Evolutionary conservation across 35 echinoderm and acorn worm species (phyloP).

Genomic region (Lytechinus pictus): DNA sequence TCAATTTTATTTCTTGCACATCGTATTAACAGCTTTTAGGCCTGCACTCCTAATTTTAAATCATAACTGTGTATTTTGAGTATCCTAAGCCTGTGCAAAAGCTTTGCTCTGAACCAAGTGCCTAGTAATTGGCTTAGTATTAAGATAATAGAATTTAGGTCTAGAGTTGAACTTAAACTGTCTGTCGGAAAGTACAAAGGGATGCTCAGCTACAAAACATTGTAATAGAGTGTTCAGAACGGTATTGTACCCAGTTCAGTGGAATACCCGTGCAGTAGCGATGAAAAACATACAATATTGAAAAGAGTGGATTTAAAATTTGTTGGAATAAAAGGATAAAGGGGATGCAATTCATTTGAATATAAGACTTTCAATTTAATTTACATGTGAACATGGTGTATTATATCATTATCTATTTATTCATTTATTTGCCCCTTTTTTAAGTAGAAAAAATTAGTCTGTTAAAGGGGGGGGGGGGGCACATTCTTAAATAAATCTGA

Average conservation of each 20-base stretch:
- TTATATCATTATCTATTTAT: no score
- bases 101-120: not conserved
- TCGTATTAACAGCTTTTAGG: not conserved
- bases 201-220: not conserved
- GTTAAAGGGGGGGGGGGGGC: no score
- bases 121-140: slow-evolving; percentile 11
- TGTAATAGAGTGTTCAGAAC: not conserved
- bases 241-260: not conserved
- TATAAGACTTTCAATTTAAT: no score
- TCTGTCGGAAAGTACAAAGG: not conserved
- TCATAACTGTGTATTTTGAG: not conserved
- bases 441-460: no score
- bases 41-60: not conserved
- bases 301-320: not conserved
- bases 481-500: no score
- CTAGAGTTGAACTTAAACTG: not conserved
- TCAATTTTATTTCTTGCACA: not conserved
- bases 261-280: not conserved
- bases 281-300: not conserved
- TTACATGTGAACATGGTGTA: no score
- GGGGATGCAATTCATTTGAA: no score
- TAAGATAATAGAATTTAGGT: slow-evolving; percentile 5
- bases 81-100: not conserved
- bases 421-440: no score
- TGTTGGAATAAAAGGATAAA: no score